Conservation (phyloP, 1,140 invertebrate species). For the Xylocopa sonorina region DNA sequence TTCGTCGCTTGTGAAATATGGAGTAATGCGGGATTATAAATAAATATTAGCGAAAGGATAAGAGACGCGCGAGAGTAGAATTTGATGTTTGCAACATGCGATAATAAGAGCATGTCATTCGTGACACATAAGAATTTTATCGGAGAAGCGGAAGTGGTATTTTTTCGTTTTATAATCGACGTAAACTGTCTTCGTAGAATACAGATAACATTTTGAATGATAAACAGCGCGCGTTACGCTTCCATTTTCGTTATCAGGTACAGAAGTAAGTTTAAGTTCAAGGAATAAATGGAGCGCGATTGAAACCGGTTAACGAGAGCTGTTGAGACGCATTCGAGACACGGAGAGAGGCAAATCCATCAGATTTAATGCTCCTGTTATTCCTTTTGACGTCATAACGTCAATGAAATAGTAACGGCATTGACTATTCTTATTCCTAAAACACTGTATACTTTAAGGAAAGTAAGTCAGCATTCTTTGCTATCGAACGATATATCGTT, state of each 20-base stretch:
- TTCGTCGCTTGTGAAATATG: neutral
- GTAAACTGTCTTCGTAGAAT: neutral
- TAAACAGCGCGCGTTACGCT: neutral
- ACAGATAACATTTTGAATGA: neutral
- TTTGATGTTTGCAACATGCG: neutral
- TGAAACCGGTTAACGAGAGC: conserved; percentile 54
- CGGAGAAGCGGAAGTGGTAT: neutral
- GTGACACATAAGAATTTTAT: neutral
- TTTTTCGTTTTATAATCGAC: neutral
- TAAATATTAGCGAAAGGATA: neutral
- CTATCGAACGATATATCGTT: neutral
- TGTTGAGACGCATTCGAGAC: conserved; percentile 46
- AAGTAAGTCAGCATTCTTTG: too few species aligned
- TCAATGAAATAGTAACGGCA: neutral
- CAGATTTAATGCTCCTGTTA: conserved; percentile 35
- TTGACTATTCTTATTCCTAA: neutral
- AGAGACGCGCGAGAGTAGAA: neutral
- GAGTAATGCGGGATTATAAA: neutral
- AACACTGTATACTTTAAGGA: neutral
- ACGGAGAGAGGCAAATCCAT: conserved; percentile 17
- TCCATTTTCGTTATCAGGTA: neutral
- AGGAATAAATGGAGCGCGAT: conserved; percentile 46
- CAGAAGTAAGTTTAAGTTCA: conserved; percentile 33
- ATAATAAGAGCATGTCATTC: neutral
- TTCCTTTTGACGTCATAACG: neutral